Evolutionary conservation across 2,888 invertebrate species (phyloP).

Genomic region (Drosophila sordidula): DNA sequence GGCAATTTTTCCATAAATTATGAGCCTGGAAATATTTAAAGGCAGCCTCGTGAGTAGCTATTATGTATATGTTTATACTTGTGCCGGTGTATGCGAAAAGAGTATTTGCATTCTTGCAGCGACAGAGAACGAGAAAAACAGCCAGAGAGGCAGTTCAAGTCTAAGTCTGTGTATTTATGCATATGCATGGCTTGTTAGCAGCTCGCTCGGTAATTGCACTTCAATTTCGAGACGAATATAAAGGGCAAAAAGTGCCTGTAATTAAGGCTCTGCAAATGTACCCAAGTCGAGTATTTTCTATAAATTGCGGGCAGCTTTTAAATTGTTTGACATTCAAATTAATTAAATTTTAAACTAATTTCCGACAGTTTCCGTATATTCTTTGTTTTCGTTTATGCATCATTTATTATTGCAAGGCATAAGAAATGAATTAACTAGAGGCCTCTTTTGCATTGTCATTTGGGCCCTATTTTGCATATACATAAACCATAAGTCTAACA

Average conservation of each 20-base stretch:
- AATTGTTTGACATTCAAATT: no score
- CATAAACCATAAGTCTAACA: constrained; percentile 11
- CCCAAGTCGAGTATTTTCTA: background rate
- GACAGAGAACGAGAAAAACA: background rate
- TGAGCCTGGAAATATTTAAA: constrained; percentile 71
- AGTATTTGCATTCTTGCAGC: constrained; percentile 48
- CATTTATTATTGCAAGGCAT: constrained; percentile 32
- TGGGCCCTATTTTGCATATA: background rate
- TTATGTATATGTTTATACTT: constrained; percentile 49
- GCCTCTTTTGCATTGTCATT: background rate
- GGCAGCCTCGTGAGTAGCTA: constrained; percentile 66
- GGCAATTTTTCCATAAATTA: constrained; percentile 75
- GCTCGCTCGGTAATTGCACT: constrained; percentile 48
- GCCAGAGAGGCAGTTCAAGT: background rate
- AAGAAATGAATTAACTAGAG: constrained; percentile 14
- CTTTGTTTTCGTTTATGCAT: constrained; percentile 21
- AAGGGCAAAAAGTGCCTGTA: background rate
- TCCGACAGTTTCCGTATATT: no score
- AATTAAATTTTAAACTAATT: no score
- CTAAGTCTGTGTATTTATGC: constrained; percentile 52
- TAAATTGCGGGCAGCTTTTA: no score
- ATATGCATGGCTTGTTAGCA: constrained; percentile 57
- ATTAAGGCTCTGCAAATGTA: background rate
- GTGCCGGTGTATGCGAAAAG: constrained; percentile 15
- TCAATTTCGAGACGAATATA: constrained; percentile 48